Conservation (phyloP, 1,140 invertebrate genomes). For the Babylonia areolata region DNA sequence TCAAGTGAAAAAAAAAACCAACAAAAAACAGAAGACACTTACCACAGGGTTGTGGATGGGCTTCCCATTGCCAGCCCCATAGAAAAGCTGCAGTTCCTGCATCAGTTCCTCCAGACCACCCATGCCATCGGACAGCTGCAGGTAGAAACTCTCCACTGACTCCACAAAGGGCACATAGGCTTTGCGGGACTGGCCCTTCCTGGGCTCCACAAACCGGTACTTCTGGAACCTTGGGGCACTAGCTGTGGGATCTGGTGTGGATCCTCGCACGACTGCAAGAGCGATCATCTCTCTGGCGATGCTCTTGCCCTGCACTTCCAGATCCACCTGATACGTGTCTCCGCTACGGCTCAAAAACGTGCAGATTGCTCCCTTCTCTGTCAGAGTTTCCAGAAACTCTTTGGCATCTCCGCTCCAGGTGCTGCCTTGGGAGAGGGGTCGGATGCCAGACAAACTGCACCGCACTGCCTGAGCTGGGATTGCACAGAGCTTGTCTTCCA, state of each 20-base stretch:
- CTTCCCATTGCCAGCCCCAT: constrained; percentile 28
- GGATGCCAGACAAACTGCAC: constrained; percentile 60
- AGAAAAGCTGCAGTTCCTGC: constrained; percentile 58
- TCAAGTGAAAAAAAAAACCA: too few species aligned
- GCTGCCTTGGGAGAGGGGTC: constrained; percentile 56
- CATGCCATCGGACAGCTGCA: constrained; percentile 60
- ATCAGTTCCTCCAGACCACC: constrained; percentile 75
- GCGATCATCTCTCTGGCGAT: constrained; percentile 57
- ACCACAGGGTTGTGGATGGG: constrained; percentile 19
- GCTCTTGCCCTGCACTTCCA: constrained; percentile 49
- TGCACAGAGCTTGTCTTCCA: constrained; percentile 46
- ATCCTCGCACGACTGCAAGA: constrained; percentile 53
- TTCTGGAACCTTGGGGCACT: constrained; percentile 37
- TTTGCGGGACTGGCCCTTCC: constrained; percentile 36
- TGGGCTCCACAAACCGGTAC: constrained; percentile 52
- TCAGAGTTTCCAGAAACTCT: constrained; percentile 63
- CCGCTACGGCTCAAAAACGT: constrained; percentile 46
- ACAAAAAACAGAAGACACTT: background rate
- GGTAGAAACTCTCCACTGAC: constrained; percentile 61
- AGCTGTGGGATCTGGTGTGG: constrained; percentile 10
- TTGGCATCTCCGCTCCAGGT: constrained; percentile 64
- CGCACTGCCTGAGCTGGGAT: constrained; percentile 52
- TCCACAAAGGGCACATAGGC: constrained; percentile 59
- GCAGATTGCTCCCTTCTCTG: constrained; percentile 58
- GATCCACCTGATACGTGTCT: constrained; percentile 48